A percentile compares a stretch with the other conserved stretches of the same genome.
These are phyloP conservation scores for Empis livida DNA, from an alignment of 2,888 invertebrate species.

Conservation along the genomic window DNA sequence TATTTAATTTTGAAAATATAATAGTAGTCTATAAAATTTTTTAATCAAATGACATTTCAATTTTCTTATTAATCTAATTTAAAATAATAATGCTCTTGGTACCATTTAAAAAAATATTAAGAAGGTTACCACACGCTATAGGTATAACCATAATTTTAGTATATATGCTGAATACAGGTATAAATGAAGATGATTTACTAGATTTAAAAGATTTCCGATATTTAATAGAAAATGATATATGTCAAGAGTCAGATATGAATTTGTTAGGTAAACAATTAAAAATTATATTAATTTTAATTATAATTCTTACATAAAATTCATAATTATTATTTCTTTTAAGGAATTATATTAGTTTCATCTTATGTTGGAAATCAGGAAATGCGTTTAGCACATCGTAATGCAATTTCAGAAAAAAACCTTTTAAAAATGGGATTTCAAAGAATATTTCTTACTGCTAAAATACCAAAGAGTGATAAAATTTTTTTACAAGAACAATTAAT, in stretches of 20 bases:
- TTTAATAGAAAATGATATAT: conserved; percentile 22
- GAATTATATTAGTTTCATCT: conserved; percentile 56
- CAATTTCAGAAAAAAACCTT: conserved; percentile 47
- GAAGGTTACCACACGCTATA: no score
- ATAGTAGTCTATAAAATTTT: no score
- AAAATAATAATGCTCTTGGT: no score
- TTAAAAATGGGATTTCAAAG: conserved; percentile 45
- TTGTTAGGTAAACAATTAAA: conserved; percentile 28
- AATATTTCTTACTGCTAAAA: conserved; percentile 54
- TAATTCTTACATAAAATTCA: no score
- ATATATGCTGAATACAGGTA: neutral
- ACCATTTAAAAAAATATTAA: no score
- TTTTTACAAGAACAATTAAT: no score
- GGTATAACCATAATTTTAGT: no score
- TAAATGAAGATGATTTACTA: conserved; percentile 14
- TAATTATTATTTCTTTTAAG: no score
- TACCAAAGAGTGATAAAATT: conserved; percentile 40
- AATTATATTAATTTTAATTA: no score
- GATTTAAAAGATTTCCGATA: conserved; percentile 26
- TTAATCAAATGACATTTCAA: no score
- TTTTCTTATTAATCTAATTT: no score
- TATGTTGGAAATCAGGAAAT: conserved; percentile 59
- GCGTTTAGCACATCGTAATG: conserved; percentile 55
- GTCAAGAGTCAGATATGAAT: conserved; percentile 19
- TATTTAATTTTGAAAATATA: no score